phyloP scores from a whole-genome alignment of 2,888 invertebrate species.

The Ferdinandea cuprea region DNA sequence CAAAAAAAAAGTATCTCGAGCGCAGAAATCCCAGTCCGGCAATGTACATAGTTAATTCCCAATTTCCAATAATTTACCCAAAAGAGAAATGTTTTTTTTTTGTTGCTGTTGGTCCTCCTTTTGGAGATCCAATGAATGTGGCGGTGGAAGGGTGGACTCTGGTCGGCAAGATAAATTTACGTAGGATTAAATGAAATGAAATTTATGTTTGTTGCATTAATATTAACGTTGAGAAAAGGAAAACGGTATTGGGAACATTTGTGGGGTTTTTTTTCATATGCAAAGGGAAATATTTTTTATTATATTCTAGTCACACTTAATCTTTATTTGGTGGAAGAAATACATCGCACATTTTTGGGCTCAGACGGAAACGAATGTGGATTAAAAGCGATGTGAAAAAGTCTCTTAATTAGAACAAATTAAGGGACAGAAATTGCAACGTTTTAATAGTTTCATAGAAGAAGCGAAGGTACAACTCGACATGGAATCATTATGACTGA shows the following conservation, averaged over 20 bases:
- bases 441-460: too few relatives aligned
- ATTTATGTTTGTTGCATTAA: constrained; percentile 47
- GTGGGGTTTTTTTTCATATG: constrained; percentile 16
- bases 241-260: constrained; percentile 3
- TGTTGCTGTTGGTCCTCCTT: not conserved
- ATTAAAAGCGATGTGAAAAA: too few relatives aligned
- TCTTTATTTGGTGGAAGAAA: too few relatives aligned
- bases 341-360: too few relatives aligned
- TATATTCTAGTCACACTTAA: too few relatives aligned
- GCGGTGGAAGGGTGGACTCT: not conserved
- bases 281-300: too few relatives aligned
- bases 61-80: constrained; percentile 70
- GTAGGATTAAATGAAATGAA: constrained; percentile 62
- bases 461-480: too few relatives aligned
- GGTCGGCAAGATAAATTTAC: constrained; percentile 56
- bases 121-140: not conserved
- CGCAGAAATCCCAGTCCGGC: constrained; percentile 4
- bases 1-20: not conserved
- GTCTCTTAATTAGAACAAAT: too few relatives aligned
- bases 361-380: too few relatives aligned
- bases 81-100: constrained; percentile 42
- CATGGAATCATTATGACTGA: too few relatives aligned
- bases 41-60: constrained; percentile 57
- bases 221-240: constrained; percentile 37
- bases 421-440: too few relatives aligned